A percentile compares a stretch with the other conserved stretches of the same genome.
phyloP scores from a whole-genome alignment of 2,797 vertebrate genomes.

The Knipowitschia caucasica region DNA sequence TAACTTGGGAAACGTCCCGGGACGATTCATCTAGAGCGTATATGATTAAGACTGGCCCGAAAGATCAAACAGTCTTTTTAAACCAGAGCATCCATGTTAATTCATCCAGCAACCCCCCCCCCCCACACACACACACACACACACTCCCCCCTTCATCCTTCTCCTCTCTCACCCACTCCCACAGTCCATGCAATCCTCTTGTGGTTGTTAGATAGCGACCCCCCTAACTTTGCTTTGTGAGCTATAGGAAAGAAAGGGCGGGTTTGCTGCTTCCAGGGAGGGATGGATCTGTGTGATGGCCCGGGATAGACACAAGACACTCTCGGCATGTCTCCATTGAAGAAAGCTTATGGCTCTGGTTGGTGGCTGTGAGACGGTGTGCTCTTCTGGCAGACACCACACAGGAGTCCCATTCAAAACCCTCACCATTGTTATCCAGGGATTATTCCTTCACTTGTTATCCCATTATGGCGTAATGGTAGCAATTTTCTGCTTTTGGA shows the following conservation, averaged over 20 bases:
- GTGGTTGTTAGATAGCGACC: slow-evolving; percentile 34
- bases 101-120: slow-evolving; percentile 37
- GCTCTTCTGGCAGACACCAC: slow-evolving; percentile 59
- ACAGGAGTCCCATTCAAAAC: slow-evolving; percentile 68
- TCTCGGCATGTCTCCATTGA: slow-evolving; percentile 54
- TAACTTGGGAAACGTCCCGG: slow-evolving; percentile 58
- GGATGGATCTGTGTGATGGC: slow-evolving; percentile 15
- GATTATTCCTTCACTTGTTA: slow-evolving; percentile 79
- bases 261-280: slow-evolving; percentile 25
- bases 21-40: slow-evolving; percentile 62
- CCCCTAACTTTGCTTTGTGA: slow-evolving; percentile 36
- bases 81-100: slow-evolving; percentile 54
- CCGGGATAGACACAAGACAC: slow-evolving; percentile 28
- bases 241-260: slow-evolving; percentile 61
- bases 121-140: slow-evolving; percentile 2
- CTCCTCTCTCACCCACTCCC: slow-evolving; percentile 3
- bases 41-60: slow-evolving; percentile 64
- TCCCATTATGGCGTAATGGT: slow-evolving; percentile 74
- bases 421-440: slow-evolving; percentile 64
- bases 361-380: slow-evolving; percentile 57
- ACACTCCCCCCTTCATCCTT: too few species aligned
- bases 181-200: slow-evolving; percentile 18
- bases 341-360: slow-evolving; percentile 62
- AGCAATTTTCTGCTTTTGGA: slow-evolving; percentile 76
- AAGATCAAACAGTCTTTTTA: slow-evolving; percentile 68